Conservation (phyloP, 2,888 invertebrate species). For the Rhagophthalmus giganteus region DNA sequence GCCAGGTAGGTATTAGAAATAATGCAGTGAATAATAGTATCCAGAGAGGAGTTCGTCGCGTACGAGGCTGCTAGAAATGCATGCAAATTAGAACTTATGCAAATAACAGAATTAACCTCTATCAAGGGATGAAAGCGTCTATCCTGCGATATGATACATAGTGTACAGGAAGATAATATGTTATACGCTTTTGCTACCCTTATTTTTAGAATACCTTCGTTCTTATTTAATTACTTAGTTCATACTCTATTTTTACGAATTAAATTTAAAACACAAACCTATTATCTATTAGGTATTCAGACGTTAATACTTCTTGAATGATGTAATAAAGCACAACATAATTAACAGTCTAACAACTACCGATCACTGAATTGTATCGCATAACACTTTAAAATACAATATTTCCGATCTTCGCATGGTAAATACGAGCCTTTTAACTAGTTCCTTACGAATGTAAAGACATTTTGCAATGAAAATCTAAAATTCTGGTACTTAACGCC, state of each 20-base stretch:
- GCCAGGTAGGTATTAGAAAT: no score
- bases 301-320: no score
- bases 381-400: no score
- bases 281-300: no score
- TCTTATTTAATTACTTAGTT: conserved; percentile 27
- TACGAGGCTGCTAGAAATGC: conserved; percentile 40
- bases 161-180: conserved; percentile 37
- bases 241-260: no score
- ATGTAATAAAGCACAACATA: no score
- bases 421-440: not conserved
- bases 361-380: no score
- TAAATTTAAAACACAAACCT: not conserved
- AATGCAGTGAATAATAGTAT: conserved; percentile 46
- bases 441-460: conserved; percentile 1
- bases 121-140: conserved; percentile 38
- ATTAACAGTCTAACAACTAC: not conserved
- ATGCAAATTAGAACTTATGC: conserved; percentile 52
- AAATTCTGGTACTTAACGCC: conserved; percentile 25
- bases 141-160: conserved; percentile 43
- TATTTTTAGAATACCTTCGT: conserved; percentile 29
- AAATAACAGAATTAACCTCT: conserved; percentile 45
- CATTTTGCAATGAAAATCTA: conserved; percentile 11
- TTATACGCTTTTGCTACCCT: conserved; percentile 34
- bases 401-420: no score
- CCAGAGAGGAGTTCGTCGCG: conserved; percentile 41